phyloP scores from a whole-genome alignment of 2,888 invertebrate genomes.

The Ischnus inquisitorius region DNA sequence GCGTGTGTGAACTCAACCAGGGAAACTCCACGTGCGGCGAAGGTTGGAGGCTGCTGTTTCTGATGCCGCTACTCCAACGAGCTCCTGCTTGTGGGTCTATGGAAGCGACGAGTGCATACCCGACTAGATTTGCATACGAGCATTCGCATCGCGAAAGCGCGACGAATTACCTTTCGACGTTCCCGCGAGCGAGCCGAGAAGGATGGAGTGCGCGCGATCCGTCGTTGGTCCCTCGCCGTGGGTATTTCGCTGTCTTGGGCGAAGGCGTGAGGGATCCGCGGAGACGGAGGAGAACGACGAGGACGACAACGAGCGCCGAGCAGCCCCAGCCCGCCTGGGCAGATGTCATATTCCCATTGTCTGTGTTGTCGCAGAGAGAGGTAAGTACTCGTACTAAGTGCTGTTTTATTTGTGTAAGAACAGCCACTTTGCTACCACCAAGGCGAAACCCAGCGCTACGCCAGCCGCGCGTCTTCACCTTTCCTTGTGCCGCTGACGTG shows the following conservation, averaged over 20 bases:
- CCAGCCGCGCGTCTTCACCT: constrained; percentile 64
- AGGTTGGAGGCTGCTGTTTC: constrained; percentile 19
- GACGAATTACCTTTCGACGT: constrained; percentile 39
- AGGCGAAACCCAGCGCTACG: constrained; percentile 55
- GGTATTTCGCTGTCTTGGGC: constrained; percentile 48
- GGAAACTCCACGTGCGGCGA: constrained; percentile 30
- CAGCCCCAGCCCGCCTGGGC: constrained; percentile 72
- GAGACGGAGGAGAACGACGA: constrained; percentile 40
- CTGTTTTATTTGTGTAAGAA: constrained; percentile 85
- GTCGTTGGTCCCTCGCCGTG: constrained; percentile 25
- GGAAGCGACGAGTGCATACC: constrained; percentile 74
- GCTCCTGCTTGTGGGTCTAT: constrained; percentile 35
- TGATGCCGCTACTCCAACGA: constrained; percentile 44
- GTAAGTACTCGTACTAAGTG: constrained; percentile 83
- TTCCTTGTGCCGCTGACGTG: constrained; percentile 41
- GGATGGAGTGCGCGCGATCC: constrained; percentile 40
- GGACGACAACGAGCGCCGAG: constrained; percentile 43
- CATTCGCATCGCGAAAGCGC: constrained; percentile 74
- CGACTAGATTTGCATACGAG: constrained; percentile 82
- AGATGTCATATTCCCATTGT: constrained; percentile 85
- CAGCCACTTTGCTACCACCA: constrained; percentile 80
- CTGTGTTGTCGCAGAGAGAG: constrained; percentile 81
- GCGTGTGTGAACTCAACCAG: constrained; percentile 14
- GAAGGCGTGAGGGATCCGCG: constrained; percentile 53
- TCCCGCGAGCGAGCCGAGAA: constrained; percentile 17